Percentiles rank a stretch among this genome's conserved stretches.
phyloP scores from a whole-genome alignment of 2,113 vertebrate species.

The Sinocyclocheilus anophthalmus region DNA sequence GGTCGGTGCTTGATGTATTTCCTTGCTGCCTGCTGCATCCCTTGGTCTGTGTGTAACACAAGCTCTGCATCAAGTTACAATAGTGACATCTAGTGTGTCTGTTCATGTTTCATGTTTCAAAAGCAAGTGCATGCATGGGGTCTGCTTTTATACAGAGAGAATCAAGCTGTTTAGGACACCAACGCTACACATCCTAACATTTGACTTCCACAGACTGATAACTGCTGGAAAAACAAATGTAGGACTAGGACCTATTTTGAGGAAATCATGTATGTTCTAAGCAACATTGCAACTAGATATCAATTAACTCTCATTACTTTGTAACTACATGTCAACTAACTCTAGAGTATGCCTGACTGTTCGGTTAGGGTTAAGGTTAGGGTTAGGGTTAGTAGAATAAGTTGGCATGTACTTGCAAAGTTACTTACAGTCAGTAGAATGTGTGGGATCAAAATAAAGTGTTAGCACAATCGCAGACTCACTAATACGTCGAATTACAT shows the following conservation, averaged over 20 bases:
- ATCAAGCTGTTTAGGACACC: background rate
- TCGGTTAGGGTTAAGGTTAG: background rate
- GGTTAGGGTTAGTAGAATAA: background rate
- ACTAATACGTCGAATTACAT: background rate
- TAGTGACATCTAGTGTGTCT: conserved; percentile 81
- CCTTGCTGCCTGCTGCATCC: background rate
- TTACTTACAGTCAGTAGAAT: background rate
- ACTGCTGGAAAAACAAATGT: background rate
- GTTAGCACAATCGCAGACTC: too few relatives aligned
- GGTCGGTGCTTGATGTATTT: background rate
- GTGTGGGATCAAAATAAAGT: background rate
- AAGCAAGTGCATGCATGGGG: background rate
- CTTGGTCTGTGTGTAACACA: conserved; percentile 4
- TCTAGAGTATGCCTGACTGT: background rate
- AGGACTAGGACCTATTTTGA: too few relatives aligned
- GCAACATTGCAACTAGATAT: too few relatives aligned
- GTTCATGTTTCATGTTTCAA: conserved; percentile 35
- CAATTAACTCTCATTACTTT: too few relatives aligned
- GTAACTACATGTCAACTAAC: too few relatives aligned
- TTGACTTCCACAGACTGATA: background rate
- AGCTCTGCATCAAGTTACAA: conserved; percentile 67
- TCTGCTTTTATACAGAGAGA: background rate
- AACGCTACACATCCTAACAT: background rate
- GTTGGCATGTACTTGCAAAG: background rate
- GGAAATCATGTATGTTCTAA: too few relatives aligned